Evolutionary conservation across 2,113 vertebrate genomes (phyloP), one percentile per base, ranked within the genome.

Genomic region (Talpa occidentalis): DNA sequence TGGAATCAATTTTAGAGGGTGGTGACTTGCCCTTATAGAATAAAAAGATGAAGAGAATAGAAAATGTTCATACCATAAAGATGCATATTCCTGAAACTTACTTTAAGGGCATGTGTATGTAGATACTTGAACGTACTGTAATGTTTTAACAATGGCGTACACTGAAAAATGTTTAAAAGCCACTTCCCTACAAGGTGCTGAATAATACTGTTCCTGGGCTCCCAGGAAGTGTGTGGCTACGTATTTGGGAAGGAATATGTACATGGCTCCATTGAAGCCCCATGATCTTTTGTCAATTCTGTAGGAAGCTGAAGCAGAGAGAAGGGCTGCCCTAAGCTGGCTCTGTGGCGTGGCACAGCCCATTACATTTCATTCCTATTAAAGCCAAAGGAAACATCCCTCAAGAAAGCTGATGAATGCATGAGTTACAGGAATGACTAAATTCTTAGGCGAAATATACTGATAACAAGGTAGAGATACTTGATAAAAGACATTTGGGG

Each of bases 1-100:
- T 69, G 72, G 80, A 83, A 35, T 56, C 59, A 70, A n/a, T 94
- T 74, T 94, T 62, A 90, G 74, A 84, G 47, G 17, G 21, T 40
- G 22, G 30, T 81, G 42, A 78, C 10, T 1, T 74, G 22, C 21
- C 44, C 11, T 85, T 88, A 74, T 44, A 3, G 14, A 1, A 10
- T 28, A 83, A 74, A n/a, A 30, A 56, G 19, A 76, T 40, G 59
- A 73, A 92, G 1, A 59, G 15, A 76, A 70, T 3, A 81, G 62
- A 67, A 91, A 79, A 76, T 42, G 60, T 72, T 44, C 59, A 72
- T 0, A 44, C 16, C 69, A 40, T 54, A 62, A 77, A 32, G 49
- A 24, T 40, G 26, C 10, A 35, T 26, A 24, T 74, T 79, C 21
- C 54, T n/a, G 15, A 83, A 86, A 49, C 8, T 54, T 30, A 19